These are phyloP conservation scores for Oncorhynchus clarkii DNA, from an alignment of 2,113 vertebrate species.

Conservation along the genomic window DNA sequence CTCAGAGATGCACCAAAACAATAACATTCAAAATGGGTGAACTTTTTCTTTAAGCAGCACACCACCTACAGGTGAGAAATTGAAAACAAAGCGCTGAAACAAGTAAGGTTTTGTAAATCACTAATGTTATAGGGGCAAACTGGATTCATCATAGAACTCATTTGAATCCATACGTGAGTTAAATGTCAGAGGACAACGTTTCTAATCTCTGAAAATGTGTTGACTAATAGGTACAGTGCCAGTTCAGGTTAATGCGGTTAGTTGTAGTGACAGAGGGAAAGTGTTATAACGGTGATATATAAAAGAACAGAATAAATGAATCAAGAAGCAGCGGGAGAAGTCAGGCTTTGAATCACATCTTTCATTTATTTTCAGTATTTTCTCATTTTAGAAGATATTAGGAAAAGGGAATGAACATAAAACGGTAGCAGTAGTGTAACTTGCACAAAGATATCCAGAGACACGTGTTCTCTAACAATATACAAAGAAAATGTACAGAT, in stretches of 20 bases:
- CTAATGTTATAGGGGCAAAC: background rate
- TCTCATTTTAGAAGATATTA: slow-evolving; percentile 55
- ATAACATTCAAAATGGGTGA: too few species aligned
- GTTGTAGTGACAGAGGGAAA: slow-evolving; percentile 9
- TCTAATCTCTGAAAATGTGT: background rate
- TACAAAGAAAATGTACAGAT: slow-evolving; percentile 55
- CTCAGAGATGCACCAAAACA: too few species aligned
- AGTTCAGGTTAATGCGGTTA: slow-evolving; percentile 25
- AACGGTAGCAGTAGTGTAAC: slow-evolving; percentile 63
- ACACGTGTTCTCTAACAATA: slow-evolving; percentile 56
- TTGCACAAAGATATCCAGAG: slow-evolving; percentile 66
- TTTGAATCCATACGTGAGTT: background rate
- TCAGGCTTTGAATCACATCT: slow-evolving; percentile 58
- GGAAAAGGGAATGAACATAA: slow-evolving; percentile 54
- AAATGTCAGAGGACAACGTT: background rate
- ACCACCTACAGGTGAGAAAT: background rate
- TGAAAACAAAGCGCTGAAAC: background rate
- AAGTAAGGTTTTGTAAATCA: background rate
- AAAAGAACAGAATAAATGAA: slow-evolving; percentile 17
- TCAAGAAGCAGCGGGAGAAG: slow-evolving; percentile 46
- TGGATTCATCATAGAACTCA: background rate
- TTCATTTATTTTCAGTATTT: slow-evolving; percentile 73
- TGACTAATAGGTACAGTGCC: background rate
- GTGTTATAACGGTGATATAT: background rate
- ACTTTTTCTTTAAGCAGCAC: background rate